Evolutionary conservation across 2,797 vertebrate species (phyloP).

Genomic region (Cyprinella venusta): DNA sequence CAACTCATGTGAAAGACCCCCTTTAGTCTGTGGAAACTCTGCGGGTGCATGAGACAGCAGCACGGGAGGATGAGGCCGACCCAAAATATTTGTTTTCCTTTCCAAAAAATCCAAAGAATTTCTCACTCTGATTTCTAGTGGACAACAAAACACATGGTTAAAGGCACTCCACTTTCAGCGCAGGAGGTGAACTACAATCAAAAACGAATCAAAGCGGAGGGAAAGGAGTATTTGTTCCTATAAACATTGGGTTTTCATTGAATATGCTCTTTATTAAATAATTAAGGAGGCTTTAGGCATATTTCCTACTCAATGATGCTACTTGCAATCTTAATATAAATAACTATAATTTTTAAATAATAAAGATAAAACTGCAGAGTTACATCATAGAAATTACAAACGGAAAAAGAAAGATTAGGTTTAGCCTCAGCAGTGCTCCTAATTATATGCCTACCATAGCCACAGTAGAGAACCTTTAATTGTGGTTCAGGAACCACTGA

Average conservation of each 20-base stretch:
- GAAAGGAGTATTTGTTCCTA: background rate
- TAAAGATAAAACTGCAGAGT: background rate
- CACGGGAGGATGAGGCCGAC: constrained; percentile 28
- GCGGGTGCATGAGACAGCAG: constrained; percentile 26
- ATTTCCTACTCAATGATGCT: background rate
- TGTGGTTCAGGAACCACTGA: constrained; percentile 55
- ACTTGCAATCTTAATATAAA: background rate
- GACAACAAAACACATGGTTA: constrained; percentile 30
- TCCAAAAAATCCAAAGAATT: constrained; percentile 54
- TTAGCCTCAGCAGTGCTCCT: constrained; percentile 34
- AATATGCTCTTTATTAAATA: constrained; percentile 16
- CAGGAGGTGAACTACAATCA: constrained; percentile 25
- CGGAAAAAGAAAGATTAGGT: constrained; percentile 55
- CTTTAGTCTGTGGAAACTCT: constrained; percentile 42
- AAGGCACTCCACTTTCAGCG: background rate
- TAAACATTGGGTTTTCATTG: constrained; percentile 27
- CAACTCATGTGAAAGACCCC: constrained; percentile 39
- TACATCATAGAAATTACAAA: constrained; percentile 46
- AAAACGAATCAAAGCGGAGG: background rate
- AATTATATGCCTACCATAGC: constrained; percentile 44
- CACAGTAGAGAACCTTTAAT: constrained; percentile 57
- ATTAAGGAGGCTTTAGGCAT: background rate
- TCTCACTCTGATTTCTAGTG: constrained; percentile 54
- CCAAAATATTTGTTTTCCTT: constrained; percentile 57
- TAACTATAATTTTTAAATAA: constrained; percentile 19